Conservation (phyloP, 1,140 invertebrate genomes). For the Cardiocondyla obscurior region DNA sequence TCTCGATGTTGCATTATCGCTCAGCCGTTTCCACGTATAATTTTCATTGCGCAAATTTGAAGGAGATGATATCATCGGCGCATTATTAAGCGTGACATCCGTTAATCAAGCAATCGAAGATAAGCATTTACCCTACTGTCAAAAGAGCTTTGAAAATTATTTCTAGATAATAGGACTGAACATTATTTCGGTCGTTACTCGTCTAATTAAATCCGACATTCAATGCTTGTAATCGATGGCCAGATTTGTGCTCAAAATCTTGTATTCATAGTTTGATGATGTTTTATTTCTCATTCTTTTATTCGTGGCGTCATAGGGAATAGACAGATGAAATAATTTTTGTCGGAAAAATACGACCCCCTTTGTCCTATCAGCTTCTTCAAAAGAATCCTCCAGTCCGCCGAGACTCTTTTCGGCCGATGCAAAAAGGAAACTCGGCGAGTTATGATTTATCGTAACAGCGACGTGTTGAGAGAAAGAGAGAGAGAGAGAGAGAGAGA, state of each 20-base stretch:
- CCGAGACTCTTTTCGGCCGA: slow-evolving; percentile 53
- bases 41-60: not conserved
- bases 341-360: slow-evolving; percentile 54
- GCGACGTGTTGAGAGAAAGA: not conserved
- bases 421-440: slow-evolving; percentile 59
- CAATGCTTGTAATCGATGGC: not conserved
- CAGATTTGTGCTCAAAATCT: not conserved
- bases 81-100: too few species aligned
- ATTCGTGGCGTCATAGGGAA: not conserved
- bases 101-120: not conserved
- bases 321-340: slow-evolving; percentile 46
- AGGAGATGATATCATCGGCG: not conserved
- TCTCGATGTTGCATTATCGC: slow-evolving; percentile 7
- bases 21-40: not conserved
- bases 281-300: slow-evolving; percentile 20
- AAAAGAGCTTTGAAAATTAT: not conserved
- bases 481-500: not conserved
- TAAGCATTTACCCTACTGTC: not conserved
- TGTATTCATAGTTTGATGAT: not conserved
- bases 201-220: not conserved
- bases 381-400: slow-evolving; percentile 41
- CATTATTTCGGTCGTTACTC: not conserved
- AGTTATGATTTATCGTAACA: slow-evolving; percentile 69
- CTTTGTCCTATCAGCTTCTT: slow-evolving; percentile 57
- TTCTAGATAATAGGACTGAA: not conserved